phyloP scores from a whole-genome alignment of 2,113 vertebrate genomes.

The Catharus fuscescens region DNA sequence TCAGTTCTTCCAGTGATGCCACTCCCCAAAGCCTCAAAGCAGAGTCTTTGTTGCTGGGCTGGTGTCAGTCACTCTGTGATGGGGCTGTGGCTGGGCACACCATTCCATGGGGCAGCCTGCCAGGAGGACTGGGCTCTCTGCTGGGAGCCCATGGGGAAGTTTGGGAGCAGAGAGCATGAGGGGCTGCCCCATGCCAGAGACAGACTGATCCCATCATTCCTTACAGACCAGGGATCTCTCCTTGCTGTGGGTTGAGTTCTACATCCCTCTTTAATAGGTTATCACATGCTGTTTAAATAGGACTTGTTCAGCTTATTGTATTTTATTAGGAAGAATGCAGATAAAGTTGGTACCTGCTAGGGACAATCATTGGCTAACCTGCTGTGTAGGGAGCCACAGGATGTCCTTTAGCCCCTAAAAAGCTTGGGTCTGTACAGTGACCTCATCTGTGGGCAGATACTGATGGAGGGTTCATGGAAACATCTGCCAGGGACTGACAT shows the following conservation, averaged over 20 bases:
- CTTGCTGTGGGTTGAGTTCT: background rate
- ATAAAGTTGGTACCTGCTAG: background rate
- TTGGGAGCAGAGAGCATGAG: background rate
- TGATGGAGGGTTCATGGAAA: background rate
- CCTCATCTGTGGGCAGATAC: background rate
- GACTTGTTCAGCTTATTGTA: background rate
- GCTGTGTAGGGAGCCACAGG: background rate
- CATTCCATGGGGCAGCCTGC: fast-evolving
- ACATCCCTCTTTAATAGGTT: fast-evolving
- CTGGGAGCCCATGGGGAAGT: background rate
- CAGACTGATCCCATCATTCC: fast-evolving
- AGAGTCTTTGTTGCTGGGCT: background rate
- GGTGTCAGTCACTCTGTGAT: fast-evolving
- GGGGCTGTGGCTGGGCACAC: fast-evolving
- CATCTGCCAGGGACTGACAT: conserved; percentile 43
- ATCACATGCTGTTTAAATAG: background rate
- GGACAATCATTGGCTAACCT: background rate
- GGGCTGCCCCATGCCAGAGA: background rate
- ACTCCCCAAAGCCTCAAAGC: background rate
- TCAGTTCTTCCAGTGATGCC: background rate
- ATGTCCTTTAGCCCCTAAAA: background rate
- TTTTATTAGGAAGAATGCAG: background rate
- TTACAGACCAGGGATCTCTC: background rate
- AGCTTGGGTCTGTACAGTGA: background rate
- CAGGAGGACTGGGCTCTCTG: background rate